Evolutionary conservation across 35 echinoderm and acorn worm species (phyloP).

Genomic region (Antedon bifida): DNA sequence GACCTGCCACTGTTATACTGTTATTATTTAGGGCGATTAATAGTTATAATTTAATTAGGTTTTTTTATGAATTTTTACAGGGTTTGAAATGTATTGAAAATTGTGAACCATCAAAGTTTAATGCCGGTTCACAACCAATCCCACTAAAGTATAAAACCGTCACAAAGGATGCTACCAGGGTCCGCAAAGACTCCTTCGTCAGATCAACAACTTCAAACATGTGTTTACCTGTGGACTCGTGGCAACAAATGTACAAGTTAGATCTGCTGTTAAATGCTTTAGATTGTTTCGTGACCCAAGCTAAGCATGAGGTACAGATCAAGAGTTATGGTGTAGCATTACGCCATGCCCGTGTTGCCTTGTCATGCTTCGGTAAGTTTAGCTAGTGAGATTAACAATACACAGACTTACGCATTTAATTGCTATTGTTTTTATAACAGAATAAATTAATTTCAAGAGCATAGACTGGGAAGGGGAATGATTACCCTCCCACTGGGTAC

Average conservation of each 20-base stretch:
- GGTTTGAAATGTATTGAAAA: not conserved
- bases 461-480: too few species aligned
- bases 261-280: not conserved
- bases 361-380: not conserved
- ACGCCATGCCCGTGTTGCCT: not conserved
- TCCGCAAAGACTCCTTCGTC: not conserved
- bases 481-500: too few species aligned
- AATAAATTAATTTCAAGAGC: too few species aligned
- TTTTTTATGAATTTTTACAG: not conserved
- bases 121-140: not conserved
- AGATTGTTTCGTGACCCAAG: not conserved
- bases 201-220: not conserved
- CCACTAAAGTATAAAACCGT: not conserved
- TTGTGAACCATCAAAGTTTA: not conserved
- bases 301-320: not conserved
- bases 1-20: too few species aligned
- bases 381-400: too few species aligned
- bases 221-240: not conserved
- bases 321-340: not conserved
- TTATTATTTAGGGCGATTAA: too few species aligned
- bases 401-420: too few species aligned
- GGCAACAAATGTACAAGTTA: not conserved
- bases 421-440: too few species aligned
- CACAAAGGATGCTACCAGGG: not conserved
- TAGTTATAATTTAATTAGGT: too few species aligned